Evolutionary conservation across 64 coral and sea anemone species (phyloP), one percentile per base, ranked within the genome.

Genomic region (Actinia tenebrosa): DNA sequence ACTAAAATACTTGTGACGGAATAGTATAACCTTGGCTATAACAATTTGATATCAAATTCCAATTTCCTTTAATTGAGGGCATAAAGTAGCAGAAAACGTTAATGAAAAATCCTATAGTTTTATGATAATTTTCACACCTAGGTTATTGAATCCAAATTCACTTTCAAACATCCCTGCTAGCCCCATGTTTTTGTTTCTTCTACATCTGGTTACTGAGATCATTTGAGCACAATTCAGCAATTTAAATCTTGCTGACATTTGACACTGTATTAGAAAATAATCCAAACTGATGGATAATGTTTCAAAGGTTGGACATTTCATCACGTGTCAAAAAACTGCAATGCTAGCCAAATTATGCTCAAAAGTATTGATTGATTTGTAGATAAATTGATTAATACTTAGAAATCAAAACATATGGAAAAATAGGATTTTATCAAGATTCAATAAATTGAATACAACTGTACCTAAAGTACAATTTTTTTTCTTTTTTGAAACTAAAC

Each of bases 71-170:
- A 66, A n/a, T 66, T 66, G 22, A n/a, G 63, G n/a, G 63, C 22
- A 37, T 37, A 37, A 37, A 20, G 7, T 16, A 58, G 56, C 56
- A 58, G 5, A 58, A 11, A 58, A 5, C 22, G 22, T 14, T 7
- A 75, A 30, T 5, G 23, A 5, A 69, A 18, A 10, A 11, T 2
- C 15, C 37, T 75, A 15, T 30, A 30, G 23, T 42, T 75, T 75
- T 75, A 9, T 75, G 15, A 81, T 37, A 37, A 37, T 37, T 15
- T 81, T 13, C 79, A 81, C 45, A 81, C 79, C 79, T 50, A 81
- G 16, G 16, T 45, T 81, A 20, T 45, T 47, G 79, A 81, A 52
- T 50, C 79, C 79, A 81, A 52, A 81, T 81, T 81, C 79, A 81
- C 44, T 81, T 53, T 81, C 79, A 81, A 81, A 81, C 22, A 81